Conservation (phyloP, 2,888 invertebrate genomes). For the Colostygia pectinataria region DNA sequence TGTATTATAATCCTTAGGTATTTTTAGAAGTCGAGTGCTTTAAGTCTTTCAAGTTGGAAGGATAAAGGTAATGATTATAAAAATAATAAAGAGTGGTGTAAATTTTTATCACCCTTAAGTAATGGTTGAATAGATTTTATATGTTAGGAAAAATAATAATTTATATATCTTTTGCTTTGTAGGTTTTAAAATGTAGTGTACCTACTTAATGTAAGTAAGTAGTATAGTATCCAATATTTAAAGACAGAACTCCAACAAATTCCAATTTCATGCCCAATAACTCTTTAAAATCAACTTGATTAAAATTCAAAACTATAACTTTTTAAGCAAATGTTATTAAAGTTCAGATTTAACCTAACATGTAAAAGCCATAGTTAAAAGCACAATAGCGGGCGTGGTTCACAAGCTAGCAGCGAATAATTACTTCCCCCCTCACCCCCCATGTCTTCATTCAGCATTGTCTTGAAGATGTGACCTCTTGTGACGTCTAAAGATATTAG, state of each 20-base stretch:
- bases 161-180: too few relatives aligned
- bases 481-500: slow-evolving; percentile 43
- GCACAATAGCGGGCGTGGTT: slow-evolving; percentile 78
- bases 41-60: slow-evolving; percentile 27
- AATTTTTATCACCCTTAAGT: slow-evolving; percentile 8
- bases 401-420: slow-evolving; percentile 72
- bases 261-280: slow-evolving; percentile 21
- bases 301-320: slow-evolving; percentile 18
- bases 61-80: slow-evolving; percentile 20
- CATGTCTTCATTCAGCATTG: slow-evolving; percentile 73
- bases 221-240: too few relatives aligned
- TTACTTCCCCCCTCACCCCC: slow-evolving; percentile 59
- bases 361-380: slow-evolving; percentile 62
- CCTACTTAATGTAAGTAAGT: too few relatives aligned
- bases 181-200: too few relatives aligned
- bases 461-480: slow-evolving; percentile 69
- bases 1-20: slow-evolving; percentile 48
- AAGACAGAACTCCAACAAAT: too few relatives aligned
- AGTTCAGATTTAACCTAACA: slow-evolving; percentile 47
- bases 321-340: slow-evolving; percentile 29
- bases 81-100: slow-evolving; percentile 14
- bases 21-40: slow-evolving; percentile 41
- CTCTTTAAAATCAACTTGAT: not conserved
- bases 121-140: not conserved
- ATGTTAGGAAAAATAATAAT: not conserved